phyloP scores from a whole-genome alignment of 2,113 vertebrate species.

The Pygoscelis adeliae region DNA sequence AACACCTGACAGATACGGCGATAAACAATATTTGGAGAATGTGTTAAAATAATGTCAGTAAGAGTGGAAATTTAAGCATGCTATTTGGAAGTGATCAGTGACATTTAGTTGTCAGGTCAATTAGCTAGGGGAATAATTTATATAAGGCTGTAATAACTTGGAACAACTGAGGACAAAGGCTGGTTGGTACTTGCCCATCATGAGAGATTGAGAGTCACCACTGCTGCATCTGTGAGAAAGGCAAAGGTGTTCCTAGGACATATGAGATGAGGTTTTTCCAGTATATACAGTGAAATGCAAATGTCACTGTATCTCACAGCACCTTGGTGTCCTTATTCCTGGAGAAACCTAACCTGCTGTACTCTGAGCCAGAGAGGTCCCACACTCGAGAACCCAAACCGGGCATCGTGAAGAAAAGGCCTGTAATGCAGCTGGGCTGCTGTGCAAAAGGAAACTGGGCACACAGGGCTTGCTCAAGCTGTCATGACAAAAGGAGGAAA shows the following conservation, averaged over 20 bases:
- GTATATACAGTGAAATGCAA: not conserved
- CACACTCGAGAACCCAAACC: not conserved
- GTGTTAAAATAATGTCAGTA: not conserved
- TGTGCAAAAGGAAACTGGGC: not conserved
- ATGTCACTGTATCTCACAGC: not conserved
- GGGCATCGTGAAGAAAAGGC: not conserved
- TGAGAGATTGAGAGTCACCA: accelerated
- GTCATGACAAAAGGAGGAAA: not conserved
- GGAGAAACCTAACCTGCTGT: not conserved
- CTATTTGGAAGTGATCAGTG: not conserved
- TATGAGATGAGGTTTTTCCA: not conserved
- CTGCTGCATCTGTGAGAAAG: not conserved
- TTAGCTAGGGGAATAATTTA: not conserved
- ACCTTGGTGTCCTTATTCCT: not conserved
- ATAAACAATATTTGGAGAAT: not conserved
- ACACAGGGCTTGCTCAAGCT: not conserved
- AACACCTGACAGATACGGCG: accelerated
- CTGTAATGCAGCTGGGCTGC: not conserved
- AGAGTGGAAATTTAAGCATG: not conserved
- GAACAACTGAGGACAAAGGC: not conserved
- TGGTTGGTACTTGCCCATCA: not conserved
- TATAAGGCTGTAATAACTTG: not conserved
- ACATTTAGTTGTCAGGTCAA: not conserved
- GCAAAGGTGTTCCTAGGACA: not conserved
- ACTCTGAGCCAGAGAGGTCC: not conserved